Base-by-base conservation (phyloP, 2,113 vertebrate species). In the Dasyurus viverrinus region DNA sequence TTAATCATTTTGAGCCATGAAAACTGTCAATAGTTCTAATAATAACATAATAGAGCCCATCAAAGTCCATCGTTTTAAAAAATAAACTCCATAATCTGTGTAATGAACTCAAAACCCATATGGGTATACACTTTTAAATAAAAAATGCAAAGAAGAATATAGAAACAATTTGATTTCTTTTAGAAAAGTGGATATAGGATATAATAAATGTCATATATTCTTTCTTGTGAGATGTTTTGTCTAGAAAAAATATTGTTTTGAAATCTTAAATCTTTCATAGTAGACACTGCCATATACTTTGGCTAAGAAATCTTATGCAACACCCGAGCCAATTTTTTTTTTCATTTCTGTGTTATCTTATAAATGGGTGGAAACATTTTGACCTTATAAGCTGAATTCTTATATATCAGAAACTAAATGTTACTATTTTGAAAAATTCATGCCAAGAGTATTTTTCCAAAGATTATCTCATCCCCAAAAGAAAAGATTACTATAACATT, bases 391-490 rank as follows among this genome's bases (percentile, higher is more conserved):
- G 93, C 91, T 97, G 47, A 97, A 96, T 60, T 93, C 90, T 94
- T 95, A 26, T 42, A 94, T 96, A 90, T 94, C 92, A 95, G 50
- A 92, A 95, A 97, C 91, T 90, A 57, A 50, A 96, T 96, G 94
- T 93, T 92, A 54, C 95, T 50, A 95, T 91, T 95, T 93, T 93
- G 90, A 96, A 96, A 94, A 95, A 96, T 57, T 60, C 89, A 93
- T 52, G 93, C 92, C 92, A 92, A 95, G 94, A 95, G 53, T 89
- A 93, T 93, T 93, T 96, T 92, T 95, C 92, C 90, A 93, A 95
- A 91, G 92, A 92, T 97, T 95, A 96, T 97, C 91, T 89, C 84
- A 91, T 98, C 95, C 93, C 93, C 93, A 94, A 97, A 95, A 96
- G 60, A 94, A 94, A 94, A 92, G 42, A 96, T 89, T 93, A 94